Conservation (phyloP, 2,888 invertebrate genomes). For the Nemotelus nigrinus region DNA sequence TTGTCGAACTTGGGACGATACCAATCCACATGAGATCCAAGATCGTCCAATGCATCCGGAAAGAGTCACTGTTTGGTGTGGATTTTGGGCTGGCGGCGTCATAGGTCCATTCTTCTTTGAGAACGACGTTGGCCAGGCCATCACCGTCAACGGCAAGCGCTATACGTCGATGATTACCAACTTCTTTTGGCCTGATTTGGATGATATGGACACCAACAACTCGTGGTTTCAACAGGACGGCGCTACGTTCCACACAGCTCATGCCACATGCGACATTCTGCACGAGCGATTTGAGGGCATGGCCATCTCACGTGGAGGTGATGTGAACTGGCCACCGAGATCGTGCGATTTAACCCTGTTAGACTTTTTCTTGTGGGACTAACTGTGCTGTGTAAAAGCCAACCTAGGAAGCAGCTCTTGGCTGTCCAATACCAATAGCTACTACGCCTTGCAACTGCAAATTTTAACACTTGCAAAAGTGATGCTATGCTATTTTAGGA, state of each 20-base stretch:
- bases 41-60: slow-evolving; percentile 8
- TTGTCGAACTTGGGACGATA: not conserved
- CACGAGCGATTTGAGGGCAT: slow-evolving; percentile 2
- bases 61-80: slow-evolving; percentile 8
- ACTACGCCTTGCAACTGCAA: no score
- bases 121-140: slow-evolving; percentile 7
- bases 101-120: not conserved
- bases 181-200: not conserved
- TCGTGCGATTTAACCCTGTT: no score
- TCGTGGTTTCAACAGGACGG: slow-evolving; percentile 8
- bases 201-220: slow-evolving; percentile 1
- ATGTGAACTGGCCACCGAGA: no score
- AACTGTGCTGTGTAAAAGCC: no score
- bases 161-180: slow-evolving; percentile 5
- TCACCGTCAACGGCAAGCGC: slow-evolving; percentile 1
- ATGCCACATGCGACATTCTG: not conserved
- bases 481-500: no score
- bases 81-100: not conserved
- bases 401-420: no score
- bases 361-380: no score
- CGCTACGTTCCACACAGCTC: not conserved
- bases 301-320: no score
- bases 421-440: no score
- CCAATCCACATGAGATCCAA: not conserved
- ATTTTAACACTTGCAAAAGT: no score